A percentile compares a stretch with the other conserved stretches of the same genome.
Conservation (phyloP, 2,888 invertebrate species). For the Dascillus cervinus region DNA sequence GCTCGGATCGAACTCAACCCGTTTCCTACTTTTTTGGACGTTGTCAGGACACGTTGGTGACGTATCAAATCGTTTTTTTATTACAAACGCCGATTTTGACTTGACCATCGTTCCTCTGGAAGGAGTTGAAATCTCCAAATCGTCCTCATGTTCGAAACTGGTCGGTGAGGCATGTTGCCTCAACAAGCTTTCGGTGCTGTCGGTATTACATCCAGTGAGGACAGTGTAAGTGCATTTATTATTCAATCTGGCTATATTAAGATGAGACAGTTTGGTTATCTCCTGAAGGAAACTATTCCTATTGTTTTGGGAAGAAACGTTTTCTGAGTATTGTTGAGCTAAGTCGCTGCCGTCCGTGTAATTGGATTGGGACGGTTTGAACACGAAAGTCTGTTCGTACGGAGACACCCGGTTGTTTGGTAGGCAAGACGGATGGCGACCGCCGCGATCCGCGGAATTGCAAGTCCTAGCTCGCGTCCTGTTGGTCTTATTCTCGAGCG, state of each 20-base stretch:
- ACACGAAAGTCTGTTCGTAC: constrained; percentile 41
- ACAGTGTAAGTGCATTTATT: constrained; percentile 65
- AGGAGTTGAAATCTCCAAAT: constrained; percentile 33
- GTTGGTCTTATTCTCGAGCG: constrained; percentile 26
- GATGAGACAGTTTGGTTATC: constrained; percentile 63
- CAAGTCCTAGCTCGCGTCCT: constrained; percentile 34
- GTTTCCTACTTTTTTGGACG: constrained; percentile 23
- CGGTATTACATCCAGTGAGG: constrained; percentile 49
- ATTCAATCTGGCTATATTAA: constrained; percentile 58
- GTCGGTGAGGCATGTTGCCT: constrained; percentile 35
- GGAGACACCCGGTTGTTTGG: constrained; percentile 38
- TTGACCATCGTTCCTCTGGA: constrained; percentile 44
- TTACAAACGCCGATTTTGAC: constrained; percentile 51
- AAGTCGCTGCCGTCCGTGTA: constrained; percentile 41
- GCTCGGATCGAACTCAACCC: constrained; percentile 38
- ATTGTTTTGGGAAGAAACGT: constrained; percentile 23
- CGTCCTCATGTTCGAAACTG: constrained; percentile 25
- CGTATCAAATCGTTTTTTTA: constrained; percentile 45
- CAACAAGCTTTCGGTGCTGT: constrained; percentile 59
- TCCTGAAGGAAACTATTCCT: constrained; percentile 51
- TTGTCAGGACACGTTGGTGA: constrained; percentile 34
- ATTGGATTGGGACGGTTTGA: constrained; percentile 41
- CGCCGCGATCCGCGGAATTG: constrained; percentile 36
- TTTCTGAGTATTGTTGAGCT: constrained; percentile 28
- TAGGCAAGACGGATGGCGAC: constrained; percentile 41